phyloP scores from a whole-genome alignment of 2,888 invertebrate genomes.

The Caradrina kadenii region DNA sequence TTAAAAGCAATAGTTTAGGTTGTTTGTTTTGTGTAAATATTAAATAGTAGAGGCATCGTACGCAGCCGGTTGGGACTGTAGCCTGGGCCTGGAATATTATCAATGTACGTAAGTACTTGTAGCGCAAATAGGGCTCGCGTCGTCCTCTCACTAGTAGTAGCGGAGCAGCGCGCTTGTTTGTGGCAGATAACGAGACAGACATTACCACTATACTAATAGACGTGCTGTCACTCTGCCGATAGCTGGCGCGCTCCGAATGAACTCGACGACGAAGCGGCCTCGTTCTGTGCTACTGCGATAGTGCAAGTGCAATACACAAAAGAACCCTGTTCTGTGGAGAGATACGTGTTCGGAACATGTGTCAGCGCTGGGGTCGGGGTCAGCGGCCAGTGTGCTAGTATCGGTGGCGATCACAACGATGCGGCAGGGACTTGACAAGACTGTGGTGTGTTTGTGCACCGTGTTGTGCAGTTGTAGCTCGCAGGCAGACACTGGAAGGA shows the following conservation, averaged over 20 bases:
- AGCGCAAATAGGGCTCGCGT: slow-evolving; percentile 2
- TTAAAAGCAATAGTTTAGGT: too few relatives aligned
- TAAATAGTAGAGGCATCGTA: too few relatives aligned
- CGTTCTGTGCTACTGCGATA: not conserved
- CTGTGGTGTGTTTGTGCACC: not conserved
- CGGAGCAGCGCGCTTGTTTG: slow-evolving; percentile 11
- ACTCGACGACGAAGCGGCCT: slow-evolving; percentile 2
- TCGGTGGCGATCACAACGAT: too few relatives aligned
- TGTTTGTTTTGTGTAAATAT: too few relatives aligned
- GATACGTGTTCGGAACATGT: too few relatives aligned
- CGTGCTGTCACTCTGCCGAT: slow-evolving; percentile 11
- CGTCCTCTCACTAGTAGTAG: slow-evolving; percentile 19
- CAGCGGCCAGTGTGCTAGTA: too few relatives aligned
- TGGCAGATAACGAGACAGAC: slow-evolving; percentile 41
- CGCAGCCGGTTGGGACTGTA: too few relatives aligned
- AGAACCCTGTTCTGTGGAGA: not conserved
- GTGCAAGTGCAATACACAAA: not conserved
- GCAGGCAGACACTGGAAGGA: not conserved
- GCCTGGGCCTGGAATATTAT: slow-evolving; percentile 1
- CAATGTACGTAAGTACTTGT: not conserved
- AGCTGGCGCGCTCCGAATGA: slow-evolving; percentile 1
- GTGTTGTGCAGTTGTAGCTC: not conserved
- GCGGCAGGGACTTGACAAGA: too few relatives aligned
- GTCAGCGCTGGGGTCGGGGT: too few relatives aligned
- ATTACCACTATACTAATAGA: slow-evolving; percentile 48